A percentile compares a stretch with the other conserved stretches of the same genome.
Evolutionary conservation across 2,113 vertebrate species (phyloP).

Genomic region (Sterrhoptilus dennistouni): DNA sequence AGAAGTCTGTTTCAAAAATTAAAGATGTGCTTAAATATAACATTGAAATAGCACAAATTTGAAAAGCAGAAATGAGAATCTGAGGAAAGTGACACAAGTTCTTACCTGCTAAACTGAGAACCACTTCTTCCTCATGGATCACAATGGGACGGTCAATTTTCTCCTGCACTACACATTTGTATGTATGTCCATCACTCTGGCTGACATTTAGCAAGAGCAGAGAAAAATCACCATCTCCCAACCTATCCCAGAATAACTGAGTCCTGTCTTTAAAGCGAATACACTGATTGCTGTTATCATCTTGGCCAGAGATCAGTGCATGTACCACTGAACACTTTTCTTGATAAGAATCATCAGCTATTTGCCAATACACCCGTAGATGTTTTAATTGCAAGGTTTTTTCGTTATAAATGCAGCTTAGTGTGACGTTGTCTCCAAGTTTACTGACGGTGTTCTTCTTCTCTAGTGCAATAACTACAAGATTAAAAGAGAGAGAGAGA

Average conservation of each 20-base stretch:
- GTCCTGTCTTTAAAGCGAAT: slow-evolving; percentile 59
- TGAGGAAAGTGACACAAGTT: background rate
- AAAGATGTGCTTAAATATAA: background rate
- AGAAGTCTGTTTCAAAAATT: background rate
- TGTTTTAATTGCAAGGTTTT: background rate
- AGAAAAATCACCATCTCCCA: slow-evolving; percentile 63
- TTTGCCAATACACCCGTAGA: slow-evolving; percentile 71
- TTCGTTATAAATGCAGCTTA: slow-evolving; percentile 26
- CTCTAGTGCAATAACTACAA: background rate
- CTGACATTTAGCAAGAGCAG: slow-evolving; percentile 58
- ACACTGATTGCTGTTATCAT: background rate
- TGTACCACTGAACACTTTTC: slow-evolving; percentile 19
- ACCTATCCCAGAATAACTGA: background rate
- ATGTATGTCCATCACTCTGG: slow-evolving; percentile 31
- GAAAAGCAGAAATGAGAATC: background rate
- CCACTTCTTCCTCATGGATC: background rate
- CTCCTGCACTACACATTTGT: slow-evolving; percentile 58
- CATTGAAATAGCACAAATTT: background rate
- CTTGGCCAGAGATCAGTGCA: background rate
- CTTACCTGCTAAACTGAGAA: slow-evolving; percentile 73
- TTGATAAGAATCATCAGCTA: background rate
- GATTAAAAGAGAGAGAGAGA: background rate
- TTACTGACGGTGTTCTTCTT: slow-evolving; percentile 4
- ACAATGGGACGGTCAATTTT: accelerated
- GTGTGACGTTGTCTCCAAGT: slow-evolving; percentile 24